phyloP scores from a whole-genome alignment of 2,888 invertebrate species.

The Cantharis flavilabris region DNA sequence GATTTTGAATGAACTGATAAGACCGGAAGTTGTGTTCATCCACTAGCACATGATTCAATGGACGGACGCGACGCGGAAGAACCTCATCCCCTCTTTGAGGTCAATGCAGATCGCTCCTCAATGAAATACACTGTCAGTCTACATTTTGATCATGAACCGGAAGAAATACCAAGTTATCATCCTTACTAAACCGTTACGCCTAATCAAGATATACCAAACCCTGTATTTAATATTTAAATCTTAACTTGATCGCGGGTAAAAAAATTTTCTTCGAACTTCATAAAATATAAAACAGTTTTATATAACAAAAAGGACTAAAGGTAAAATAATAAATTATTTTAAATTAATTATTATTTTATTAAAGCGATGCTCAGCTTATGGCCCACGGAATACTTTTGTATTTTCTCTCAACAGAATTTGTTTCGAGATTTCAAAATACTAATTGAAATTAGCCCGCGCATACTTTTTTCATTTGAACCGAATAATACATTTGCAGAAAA shows the following conservation, averaged over 20 bases:
- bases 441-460: too few species aligned
- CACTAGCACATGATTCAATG: slow-evolving; percentile 41
- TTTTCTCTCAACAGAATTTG: too few species aligned
- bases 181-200: not conserved
- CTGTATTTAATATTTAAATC: not conserved
- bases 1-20: slow-evolving; percentile 44
- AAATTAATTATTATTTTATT: not conserved
- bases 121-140: slow-evolving; percentile 31
- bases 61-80: slow-evolving; percentile 41
- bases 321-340: not conserved
- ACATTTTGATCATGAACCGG: slow-evolving; percentile 27
- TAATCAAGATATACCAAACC: not conserved
- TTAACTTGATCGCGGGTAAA: not conserved
- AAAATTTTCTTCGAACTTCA: not conserved
- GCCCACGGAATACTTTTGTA: not conserved
- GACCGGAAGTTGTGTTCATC: slow-evolving; percentile 42
- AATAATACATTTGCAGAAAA: too few species aligned
- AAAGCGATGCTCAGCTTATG: not conserved
- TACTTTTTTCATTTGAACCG: too few species aligned
- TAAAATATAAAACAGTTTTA: not conserved
- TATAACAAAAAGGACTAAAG: not conserved
- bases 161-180: slow-evolving; percentile 5
- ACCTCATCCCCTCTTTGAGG: slow-evolving; percentile 30
- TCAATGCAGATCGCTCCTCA: slow-evolving; percentile 32
- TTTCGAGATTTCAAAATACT: too few species aligned